Evolutionary conservation across 2,113 vertebrate species (phyloP).

Genomic region (Carassius gibelio): DNA sequence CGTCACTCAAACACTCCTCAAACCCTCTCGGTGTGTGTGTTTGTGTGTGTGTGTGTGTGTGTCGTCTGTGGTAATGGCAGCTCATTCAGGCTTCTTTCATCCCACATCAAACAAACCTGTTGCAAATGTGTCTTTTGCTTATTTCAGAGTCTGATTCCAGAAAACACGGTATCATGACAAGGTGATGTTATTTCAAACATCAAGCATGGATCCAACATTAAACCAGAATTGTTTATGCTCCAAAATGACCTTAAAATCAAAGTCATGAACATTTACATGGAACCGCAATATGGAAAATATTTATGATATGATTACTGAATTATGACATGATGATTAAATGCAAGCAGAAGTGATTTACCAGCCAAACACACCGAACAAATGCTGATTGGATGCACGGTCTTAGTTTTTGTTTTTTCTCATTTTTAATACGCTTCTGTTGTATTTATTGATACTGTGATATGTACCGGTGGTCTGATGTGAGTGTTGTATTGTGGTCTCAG

Average conservation of each 20-base stretch:
- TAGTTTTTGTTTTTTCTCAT: not conserved
- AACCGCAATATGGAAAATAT: not conserved
- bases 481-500: conserved; percentile 56
- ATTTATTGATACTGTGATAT: not conserved
- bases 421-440: not conserved
- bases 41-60: not conserved
- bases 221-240: not conserved
- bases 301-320: not conserved
- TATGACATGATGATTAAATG: not conserved
- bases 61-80: not conserved
- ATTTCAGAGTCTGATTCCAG: not conserved
- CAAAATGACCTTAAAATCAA: not conserved
- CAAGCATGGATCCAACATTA: not conserved
- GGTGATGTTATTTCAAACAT: not conserved
- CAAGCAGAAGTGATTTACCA: too few relatives aligned
- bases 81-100: not conserved
- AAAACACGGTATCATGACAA: not conserved
- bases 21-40: not conserved
- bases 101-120: not conserved
- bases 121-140: not conserved
- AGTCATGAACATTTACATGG: not conserved
- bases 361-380: too few relatives aligned
- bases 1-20: not conserved
- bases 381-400: not conserved
- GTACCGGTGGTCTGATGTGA: not conserved